Conservation (phyloP, 2,113 vertebrate genomes). For the Psammodynastes pulverulentus region DNA sequence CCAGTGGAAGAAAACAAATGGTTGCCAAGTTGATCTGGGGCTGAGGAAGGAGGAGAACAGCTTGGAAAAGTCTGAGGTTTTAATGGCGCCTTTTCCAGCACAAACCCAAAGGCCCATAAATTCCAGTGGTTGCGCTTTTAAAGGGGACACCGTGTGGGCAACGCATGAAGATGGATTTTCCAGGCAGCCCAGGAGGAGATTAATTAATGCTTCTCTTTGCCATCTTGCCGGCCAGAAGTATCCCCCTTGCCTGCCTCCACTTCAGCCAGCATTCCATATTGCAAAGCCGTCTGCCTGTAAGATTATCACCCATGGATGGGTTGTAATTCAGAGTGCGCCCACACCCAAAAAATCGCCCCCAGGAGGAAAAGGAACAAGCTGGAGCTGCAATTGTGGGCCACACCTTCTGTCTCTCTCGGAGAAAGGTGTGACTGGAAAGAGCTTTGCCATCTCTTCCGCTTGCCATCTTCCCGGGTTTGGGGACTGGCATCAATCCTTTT, state of each 20-base stretch:
- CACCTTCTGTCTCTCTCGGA: background rate
- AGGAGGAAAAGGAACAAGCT: background rate
- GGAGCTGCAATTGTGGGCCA: background rate
- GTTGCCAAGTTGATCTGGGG: background rate
- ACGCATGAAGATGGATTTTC: background rate
- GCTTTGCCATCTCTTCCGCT: background rate
- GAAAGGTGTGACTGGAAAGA: background rate
- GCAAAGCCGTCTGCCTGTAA: background rate
- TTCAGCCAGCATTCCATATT: background rate
- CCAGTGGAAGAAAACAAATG: background rate
- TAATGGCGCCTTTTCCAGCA: background rate
- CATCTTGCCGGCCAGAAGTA: constrained; percentile 1
- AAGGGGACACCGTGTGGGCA: background rate
- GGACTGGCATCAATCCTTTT: background rate
- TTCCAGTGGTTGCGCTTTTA: constrained; percentile 4
- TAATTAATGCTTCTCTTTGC: background rate
- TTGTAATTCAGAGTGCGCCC: background rate
- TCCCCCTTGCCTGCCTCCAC: background rate
- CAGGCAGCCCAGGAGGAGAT: constrained; percentile 10
- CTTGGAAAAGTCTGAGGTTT: background rate
- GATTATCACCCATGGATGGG: background rate
- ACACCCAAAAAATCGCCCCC: background rate
- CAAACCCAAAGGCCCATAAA: background rate
- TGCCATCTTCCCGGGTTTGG: background rate
- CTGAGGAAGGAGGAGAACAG: background rate